Evolutionary conservation across 2,797 vertebrate genomes (phyloP), one percentile per base, ranked within the genome.

Genomic region (Microcaecilia unicolor): DNA sequence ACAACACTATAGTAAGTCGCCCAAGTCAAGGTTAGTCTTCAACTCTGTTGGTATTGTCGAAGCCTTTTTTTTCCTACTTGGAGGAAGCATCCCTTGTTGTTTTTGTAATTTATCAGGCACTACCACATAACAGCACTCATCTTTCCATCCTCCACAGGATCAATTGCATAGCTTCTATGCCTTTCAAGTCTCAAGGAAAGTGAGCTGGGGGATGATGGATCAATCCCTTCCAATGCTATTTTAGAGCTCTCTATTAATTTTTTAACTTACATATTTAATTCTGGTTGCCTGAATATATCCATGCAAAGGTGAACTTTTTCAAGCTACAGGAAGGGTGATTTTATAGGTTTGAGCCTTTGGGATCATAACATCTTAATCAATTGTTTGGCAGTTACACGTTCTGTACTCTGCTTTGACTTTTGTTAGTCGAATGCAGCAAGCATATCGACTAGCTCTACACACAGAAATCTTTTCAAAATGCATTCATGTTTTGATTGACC

Each of bases 341-440:
- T 48, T 44, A 25, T 28, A 20, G 34, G 38, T 29, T 44, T 53
- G 51, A 55, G 58, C 31, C 25, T 46, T 34, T 53, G 29, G 55
- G 62, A 60, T 51, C 19, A 30, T 22, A 53, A 48, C 36, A 32
- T 25, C 47, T 57, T 62, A 62, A 65, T 59, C 50, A n/a, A 13
- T n/a, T 58, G 38, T 46, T 44, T 55, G 31, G 34, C 34, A 58
- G 62, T 60, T 48, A 30, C 53, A 65, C 55, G 58, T 51, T 42
- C 50, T 51, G 43, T 40, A 44, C 0, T 1, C 34, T 53, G 65
- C 48, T 68, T 5, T 1, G 48, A 36, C 48, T 47, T 58, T 59
- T 48, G 31, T 60, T 65, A 62, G 55, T 38, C 40, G 28, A 35
- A 36, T 62, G 50, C 45, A 41, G 58, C 34, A 9, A 55, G 58